A percentile compares a stretch with the other conserved stretches of the same genome.
phyloP scores from a whole-genome alignment of 1,140 invertebrate genomes.

The Lepidurus arcticus region DNA sequence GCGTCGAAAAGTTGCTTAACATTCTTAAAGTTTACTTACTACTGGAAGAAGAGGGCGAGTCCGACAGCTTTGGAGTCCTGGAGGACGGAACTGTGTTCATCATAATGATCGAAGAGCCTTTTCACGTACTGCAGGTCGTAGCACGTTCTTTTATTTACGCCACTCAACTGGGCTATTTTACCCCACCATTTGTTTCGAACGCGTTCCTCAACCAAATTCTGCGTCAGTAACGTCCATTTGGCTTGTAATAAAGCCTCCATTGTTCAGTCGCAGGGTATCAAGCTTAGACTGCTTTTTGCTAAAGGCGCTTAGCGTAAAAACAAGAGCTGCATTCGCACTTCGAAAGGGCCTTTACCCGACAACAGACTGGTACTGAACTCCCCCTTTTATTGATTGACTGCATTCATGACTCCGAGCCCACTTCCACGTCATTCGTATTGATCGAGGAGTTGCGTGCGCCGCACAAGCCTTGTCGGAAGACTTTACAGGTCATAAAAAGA shows the following conservation, averaged over 20 bases:
- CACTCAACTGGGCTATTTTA: not conserved
- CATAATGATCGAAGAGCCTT: conserved; percentile 17
- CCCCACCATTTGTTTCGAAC: not conserved
- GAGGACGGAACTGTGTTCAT: not conserved
- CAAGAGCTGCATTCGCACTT: not conserved
- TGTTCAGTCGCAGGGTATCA: conserved; percentile 1
- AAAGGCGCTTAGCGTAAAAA: not conserved
- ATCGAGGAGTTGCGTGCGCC: not conserved
- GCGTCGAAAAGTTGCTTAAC: not conserved
- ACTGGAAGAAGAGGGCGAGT: conserved; percentile 24
- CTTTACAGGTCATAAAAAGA: not conserved
- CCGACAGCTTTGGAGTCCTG: conserved; percentile 16
- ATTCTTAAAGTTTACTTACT: conserved; percentile 19
- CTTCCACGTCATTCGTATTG: not conserved
- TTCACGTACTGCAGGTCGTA: conserved; percentile 27
- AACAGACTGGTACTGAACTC: not conserved
- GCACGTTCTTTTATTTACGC: not conserved
- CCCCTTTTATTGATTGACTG: not conserved
- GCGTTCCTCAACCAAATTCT: not conserved
- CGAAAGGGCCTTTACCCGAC: not conserved
- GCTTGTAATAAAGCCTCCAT: not conserved
- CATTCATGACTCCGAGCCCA: not conserved
- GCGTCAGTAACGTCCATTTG: not conserved
- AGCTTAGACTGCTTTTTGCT: not conserved
- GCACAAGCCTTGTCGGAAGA: not conserved